Evolutionary conservation across 2,888 invertebrate genomes (phyloP).

Genomic region (Eurytoma californica): DNA sequence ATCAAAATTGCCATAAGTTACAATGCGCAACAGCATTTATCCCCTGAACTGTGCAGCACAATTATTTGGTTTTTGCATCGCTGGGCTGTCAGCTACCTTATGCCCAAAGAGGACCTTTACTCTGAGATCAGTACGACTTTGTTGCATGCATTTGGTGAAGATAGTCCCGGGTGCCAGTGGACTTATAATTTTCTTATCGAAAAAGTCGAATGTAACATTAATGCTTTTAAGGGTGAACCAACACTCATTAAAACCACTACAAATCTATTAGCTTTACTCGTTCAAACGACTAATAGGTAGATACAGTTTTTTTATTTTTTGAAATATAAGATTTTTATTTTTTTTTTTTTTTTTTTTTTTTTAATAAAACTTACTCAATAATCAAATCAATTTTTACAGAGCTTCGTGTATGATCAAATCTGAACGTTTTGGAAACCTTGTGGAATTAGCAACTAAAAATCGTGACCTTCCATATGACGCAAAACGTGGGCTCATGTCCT

Average conservation of each 20-base stretch:
- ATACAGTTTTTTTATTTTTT: slow-evolving; percentile 39
- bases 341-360: slow-evolving; percentile 10
- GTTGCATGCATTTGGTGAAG: slow-evolving; percentile 80
- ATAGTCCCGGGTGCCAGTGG: slow-evolving; percentile 81
- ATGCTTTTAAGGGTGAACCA: slow-evolving; percentile 80
- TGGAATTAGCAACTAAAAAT: slow-evolving; percentile 76
- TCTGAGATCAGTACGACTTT: slow-evolving; percentile 80
- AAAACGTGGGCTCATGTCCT: slow-evolving; percentile 83
- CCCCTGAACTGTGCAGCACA: slow-evolving; percentile 87
- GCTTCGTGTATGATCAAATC: slow-evolving; percentile 74
- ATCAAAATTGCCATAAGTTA: slow-evolving; percentile 85
- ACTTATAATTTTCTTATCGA: slow-evolving; percentile 80
- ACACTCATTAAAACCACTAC: slow-evolving; percentile 80
- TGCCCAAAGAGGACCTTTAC: slow-evolving; percentile 75
- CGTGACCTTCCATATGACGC: slow-evolving; percentile 78
- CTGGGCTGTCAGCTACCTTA: slow-evolving; percentile 85
- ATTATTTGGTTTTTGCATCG: slow-evolving; percentile 87
- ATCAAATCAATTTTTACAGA: slow-evolving; percentile 19
- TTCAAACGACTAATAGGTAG: slow-evolving; percentile 70
- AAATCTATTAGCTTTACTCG: slow-evolving; percentile 78
- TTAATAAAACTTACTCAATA: slow-evolving; percentile 9
- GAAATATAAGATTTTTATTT: slow-evolving; percentile 13
- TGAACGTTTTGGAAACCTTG: slow-evolving; percentile 77
- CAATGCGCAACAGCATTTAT: slow-evolving; percentile 81
- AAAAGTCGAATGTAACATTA: slow-evolving; percentile 81